These are phyloP conservation scores for Todus mexicanus DNA, from an alignment of 2,797 vertebrate genomes.

Conservation along the genomic window DNA sequence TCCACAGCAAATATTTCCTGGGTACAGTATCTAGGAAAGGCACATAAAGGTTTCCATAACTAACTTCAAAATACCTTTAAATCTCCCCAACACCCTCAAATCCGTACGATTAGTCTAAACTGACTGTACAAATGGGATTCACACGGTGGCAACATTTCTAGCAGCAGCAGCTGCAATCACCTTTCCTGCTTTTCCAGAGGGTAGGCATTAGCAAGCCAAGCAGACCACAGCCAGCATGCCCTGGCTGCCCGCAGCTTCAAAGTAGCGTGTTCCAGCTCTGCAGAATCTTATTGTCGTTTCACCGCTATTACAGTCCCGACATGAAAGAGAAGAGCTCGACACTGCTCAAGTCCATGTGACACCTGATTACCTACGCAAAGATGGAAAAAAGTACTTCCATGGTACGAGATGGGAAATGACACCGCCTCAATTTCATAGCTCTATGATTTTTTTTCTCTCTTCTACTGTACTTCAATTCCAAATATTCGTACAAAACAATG, in stretches of 20 bases:
- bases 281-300: not conserved
- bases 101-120: not conserved
- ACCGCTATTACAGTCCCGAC: not conserved
- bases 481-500: not conserved
- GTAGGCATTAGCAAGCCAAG: not conserved
- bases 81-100: not conserved
- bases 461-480: not conserved
- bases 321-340: constrained; percentile 7
- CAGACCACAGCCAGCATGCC: not conserved
- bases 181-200: constrained; percentile 8
- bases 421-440: not conserved
- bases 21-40: not conserved
- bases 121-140: not conserved
- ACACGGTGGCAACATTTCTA: not conserved
- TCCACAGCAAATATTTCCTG: not conserved
- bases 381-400: not conserved
- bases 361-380: not conserved
- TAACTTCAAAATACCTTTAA: not conserved
- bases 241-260: not conserved
- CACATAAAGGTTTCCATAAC: not conserved
- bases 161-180: not conserved
- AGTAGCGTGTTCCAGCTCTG: not conserved
- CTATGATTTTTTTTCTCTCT: not conserved
- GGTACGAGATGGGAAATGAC: not conserved
- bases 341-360: not conserved